Conservation (phyloP, 2,797 vertebrate species). For the Malacoraja senta region DNA sequence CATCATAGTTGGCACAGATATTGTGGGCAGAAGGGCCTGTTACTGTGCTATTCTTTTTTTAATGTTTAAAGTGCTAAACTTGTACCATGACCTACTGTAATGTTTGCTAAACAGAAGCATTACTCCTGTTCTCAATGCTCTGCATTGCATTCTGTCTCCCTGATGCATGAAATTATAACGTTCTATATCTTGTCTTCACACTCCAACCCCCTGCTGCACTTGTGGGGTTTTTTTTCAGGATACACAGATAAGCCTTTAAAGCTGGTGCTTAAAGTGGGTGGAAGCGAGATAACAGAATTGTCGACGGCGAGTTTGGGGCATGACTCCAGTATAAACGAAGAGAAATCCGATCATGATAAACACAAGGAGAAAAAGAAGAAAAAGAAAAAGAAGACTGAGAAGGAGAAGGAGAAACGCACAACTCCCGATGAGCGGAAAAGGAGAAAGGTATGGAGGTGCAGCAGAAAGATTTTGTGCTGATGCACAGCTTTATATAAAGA, state of each 20-base stretch:
- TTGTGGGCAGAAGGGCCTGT: too few species aligned
- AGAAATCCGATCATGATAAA: slow-evolving; percentile 77
- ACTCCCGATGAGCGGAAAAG: slow-evolving; percentile 70
- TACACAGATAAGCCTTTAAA: slow-evolving; percentile 86
- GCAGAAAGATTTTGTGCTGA: neutral
- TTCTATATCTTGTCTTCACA: neutral
- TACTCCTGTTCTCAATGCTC: neutral
- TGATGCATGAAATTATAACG: neutral
- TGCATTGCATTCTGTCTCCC: neutral
- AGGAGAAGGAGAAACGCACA: slow-evolving; percentile 71
- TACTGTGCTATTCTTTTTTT: neutral
- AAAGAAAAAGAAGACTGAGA: slow-evolving; percentile 87
- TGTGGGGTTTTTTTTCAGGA: slow-evolving; percentile 55
- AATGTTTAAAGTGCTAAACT: neutral
- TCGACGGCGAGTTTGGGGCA: slow-evolving; percentile 77
- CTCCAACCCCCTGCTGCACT: neutral
- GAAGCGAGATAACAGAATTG: slow-evolving; percentile 81
- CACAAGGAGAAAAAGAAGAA: slow-evolving; percentile 93
- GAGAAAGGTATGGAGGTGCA: slow-evolving; percentile 63
- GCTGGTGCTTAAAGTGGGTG: slow-evolving; percentile 88
- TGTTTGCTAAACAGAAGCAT: neutral
- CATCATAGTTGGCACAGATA: too few species aligned
- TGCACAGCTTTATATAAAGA: neutral
- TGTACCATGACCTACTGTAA: neutral
- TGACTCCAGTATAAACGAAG: slow-evolving; percentile 70